Evolutionary conservation across 2,797 vertebrate genomes (phyloP).

Genomic region (Notolepis coatsorum): DNA sequence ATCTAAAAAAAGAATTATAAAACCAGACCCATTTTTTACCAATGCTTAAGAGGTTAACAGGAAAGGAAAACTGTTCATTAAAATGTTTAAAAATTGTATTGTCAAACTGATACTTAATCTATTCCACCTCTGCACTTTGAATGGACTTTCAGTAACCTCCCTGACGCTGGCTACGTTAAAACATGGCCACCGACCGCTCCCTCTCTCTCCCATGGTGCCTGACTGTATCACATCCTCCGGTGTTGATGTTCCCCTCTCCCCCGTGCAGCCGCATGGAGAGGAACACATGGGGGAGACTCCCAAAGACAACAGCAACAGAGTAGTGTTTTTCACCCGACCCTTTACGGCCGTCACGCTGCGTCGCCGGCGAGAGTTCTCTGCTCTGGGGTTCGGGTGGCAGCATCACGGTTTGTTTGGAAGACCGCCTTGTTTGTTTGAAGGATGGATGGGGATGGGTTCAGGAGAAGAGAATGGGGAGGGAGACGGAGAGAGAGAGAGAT

Average conservation of each 20-base stretch:
- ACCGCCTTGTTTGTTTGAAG: conserved; percentile 10
- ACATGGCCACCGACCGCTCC: conserved; percentile 57
- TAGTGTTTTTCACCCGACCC: conserved; percentile 7
- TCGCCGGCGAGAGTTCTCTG: conserved; percentile 40
- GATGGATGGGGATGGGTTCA: neutral
- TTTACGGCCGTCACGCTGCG: conserved; percentile 25
- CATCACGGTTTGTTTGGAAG: conserved; percentile 33
- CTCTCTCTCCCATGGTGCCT: conserved; percentile 66
- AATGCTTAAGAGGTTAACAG: too few relatives aligned
- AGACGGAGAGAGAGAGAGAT: neutral
- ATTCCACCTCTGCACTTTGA: conserved; percentile 75
- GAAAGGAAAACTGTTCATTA: too few relatives aligned
- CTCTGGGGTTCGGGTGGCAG: conserved; percentile 8
- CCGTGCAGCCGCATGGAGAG: conserved; percentile 72
- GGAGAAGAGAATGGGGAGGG: neutral
- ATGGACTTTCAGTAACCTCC: conserved; percentile 46
- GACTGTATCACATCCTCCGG: conserved; percentile 74
- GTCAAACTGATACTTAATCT: too few relatives aligned
- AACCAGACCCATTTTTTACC: too few relatives aligned
- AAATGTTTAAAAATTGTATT: too few relatives aligned
- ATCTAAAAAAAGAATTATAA: too few relatives aligned
- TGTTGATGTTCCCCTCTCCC: too few relatives aligned
- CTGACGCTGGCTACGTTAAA: conserved; percentile 76
- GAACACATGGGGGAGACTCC: conserved; percentile 69
- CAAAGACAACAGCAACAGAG: conserved; percentile 70